Evolutionary conservation across 2,113 vertebrate genomes (phyloP).

Genomic region (Spheniscus mendiculus): DNA sequence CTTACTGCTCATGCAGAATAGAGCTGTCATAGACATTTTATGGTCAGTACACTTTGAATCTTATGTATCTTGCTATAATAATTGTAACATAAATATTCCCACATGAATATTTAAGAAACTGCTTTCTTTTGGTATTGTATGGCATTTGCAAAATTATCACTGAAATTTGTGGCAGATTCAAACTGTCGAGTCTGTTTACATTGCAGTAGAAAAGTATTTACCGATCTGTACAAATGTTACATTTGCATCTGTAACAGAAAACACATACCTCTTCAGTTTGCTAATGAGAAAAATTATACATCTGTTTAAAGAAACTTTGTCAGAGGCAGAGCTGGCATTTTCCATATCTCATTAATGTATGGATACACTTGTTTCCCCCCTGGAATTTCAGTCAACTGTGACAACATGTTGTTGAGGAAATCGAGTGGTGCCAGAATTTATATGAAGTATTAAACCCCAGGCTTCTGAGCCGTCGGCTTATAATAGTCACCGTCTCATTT

Average conservation of each 20-base stretch:
- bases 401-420: slow-evolving; percentile 15
- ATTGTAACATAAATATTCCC: slow-evolving; percentile 12
- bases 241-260: slow-evolving; percentile 55
- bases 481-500: not conserved
- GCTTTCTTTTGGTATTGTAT: not conserved
- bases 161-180: slow-evolving; percentile 29
- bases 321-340: slow-evolving; percentile 20
- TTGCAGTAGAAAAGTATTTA: slow-evolving; percentile 56
- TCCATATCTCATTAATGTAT: not conserved
- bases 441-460: slow-evolving; percentile 22
- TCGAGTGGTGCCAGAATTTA: not conserved
- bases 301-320: slow-evolving; percentile 25
- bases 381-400: not conserved
- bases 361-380: not conserved
- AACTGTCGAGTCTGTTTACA: slow-evolving; percentile 54
- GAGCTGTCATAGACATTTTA: not conserved
- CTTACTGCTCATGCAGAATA: not conserved
- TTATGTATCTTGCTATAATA: not conserved
- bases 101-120: slow-evolving; percentile 44
- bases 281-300: slow-evolving; percentile 28
- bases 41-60: not conserved
- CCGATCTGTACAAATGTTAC: slow-evolving; percentile 47
- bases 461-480: not conserved
- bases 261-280: not conserved
- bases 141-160: slow-evolving; percentile 45